A percentile compares a stretch with the other conserved stretches of the same genome.
These are phyloP conservation scores for Microhierax caerulescens DNA, from an alignment of 2,797 vertebrate species.

Conservation along the genomic window DNA sequence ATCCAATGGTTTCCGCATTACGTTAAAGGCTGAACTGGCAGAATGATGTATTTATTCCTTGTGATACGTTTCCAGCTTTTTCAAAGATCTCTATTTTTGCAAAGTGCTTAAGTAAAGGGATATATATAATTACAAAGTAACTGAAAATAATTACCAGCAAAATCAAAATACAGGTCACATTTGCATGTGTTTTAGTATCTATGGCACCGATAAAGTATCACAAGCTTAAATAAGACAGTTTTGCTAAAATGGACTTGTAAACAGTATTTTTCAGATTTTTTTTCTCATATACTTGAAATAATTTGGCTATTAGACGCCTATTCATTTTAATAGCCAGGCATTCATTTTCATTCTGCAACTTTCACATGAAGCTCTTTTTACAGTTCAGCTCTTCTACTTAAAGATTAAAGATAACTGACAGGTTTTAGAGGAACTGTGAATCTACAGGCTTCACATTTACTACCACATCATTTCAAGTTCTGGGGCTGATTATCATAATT, in stretches of 20 bases:
- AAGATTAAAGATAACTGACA: background rate
- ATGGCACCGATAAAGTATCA: background rate
- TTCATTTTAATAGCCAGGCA: background rate
- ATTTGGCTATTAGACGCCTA: background rate
- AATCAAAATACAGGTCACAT: background rate
- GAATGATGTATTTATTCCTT: background rate
- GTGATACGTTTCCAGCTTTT: background rate
- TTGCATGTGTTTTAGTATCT: background rate
- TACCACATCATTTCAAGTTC: background rate
- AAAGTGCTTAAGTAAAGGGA: background rate
- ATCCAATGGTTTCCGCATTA: constrained; percentile 41
- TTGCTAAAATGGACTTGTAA: background rate
- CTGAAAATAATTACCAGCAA: background rate
- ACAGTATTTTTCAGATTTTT: background rate
- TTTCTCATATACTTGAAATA: background rate
- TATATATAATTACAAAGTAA: constrained; percentile 15
- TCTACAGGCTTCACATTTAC: background rate
- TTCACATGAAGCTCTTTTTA: background rate
- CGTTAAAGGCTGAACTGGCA: background rate
- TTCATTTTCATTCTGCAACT: background rate
- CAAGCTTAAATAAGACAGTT: background rate
- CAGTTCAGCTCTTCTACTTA: background rate
- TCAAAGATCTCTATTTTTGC: background rate
- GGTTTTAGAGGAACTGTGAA: background rate
- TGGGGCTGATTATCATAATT: background rate